phyloP scores from a whole-genome alignment of 2,888 invertebrate species.

The Phaonia tiefii region DNA sequence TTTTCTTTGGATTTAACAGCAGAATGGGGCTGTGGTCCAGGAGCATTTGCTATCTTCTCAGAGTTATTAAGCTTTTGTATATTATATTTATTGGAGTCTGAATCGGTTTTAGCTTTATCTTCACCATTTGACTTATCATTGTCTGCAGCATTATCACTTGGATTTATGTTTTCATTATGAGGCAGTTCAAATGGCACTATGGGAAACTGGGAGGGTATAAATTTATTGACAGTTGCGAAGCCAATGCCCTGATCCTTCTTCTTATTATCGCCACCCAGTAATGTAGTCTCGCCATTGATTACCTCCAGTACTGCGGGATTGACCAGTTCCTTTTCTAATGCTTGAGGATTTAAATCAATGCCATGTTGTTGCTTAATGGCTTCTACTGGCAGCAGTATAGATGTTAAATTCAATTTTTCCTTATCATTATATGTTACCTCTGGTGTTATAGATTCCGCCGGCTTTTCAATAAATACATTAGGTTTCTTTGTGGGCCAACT shows the following conservation, averaged over 20 bases:
- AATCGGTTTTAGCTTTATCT: neutral
- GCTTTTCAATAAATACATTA: slow-evolving; percentile 59
- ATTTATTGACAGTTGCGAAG: slow-evolving; percentile 72
- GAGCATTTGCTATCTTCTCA: slow-evolving; percentile 1
- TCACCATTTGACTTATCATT: neutral
- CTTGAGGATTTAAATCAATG: slow-evolving; percentile 73
- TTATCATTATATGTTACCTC: slow-evolving; percentile 71
- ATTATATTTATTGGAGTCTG: slow-evolving; percentile 23
- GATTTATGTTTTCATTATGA: slow-evolving; percentile 1
- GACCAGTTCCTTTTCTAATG: slow-evolving; percentile 71
- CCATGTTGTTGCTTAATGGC: slow-evolving; percentile 73
- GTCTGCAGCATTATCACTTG: neutral
- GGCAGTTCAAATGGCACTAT: slow-evolving; percentile 75
- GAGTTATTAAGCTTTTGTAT: slow-evolving; percentile 35
- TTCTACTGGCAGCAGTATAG: slow-evolving; percentile 70
- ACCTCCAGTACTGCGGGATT: slow-evolving; percentile 74
- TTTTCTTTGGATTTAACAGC: slow-evolving; percentile 67
- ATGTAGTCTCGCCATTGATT: slow-evolving; percentile 71
- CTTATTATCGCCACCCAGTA: slow-evolving; percentile 58
- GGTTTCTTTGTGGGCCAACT: slow-evolving; percentile 73
- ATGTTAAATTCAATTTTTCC: slow-evolving; percentile 74
- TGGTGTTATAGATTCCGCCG: slow-evolving; percentile 20
- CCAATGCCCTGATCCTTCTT: slow-evolving; percentile 64
- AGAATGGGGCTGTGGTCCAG: neutral
- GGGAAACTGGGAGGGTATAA: slow-evolving; percentile 75